Base-by-base conservation (phyloP, 2,888 invertebrate genomes). In the Monoplex corrugatus region DNA sequence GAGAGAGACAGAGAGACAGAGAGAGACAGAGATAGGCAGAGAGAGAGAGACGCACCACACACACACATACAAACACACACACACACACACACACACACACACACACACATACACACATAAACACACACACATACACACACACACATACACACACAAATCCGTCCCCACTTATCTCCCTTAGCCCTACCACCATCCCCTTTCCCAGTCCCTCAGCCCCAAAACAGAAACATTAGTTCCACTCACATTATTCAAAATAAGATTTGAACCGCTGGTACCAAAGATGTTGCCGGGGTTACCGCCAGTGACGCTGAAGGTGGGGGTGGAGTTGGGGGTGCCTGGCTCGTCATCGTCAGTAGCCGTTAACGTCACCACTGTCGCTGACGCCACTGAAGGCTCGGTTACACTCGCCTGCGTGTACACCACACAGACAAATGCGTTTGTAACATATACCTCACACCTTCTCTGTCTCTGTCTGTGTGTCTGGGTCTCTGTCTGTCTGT, bases 301-400 rank as follows among this genome's bases (percentile, higher is more conserved):
- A 0, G 68, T 86, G 10, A 89, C 82, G 35, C 86, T 63, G 80
- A 87, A 88, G 16, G 86, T 85, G 45, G 93, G 86, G 38, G 90
- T 91, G 72, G 92, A 92, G 83, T 89, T 90, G 13, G 92, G 87
- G 5, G 86, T 88, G 57, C 93, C 91, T 2, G 83, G 40, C 32
- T 89, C 88, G 87, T 94, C 94, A 13, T 68, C 89, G 87, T 94
- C 94, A 0, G 86, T 91, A 6, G 94, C 93, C 23, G 91, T 87
- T 0, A 94, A 89, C 32, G 85, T 90, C 19, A 91, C 78, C 10
- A 94, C 88, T 0, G 89, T 90, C 0, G 90, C 90, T 2, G 93
- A 94, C 16, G 93, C 88, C 40, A 89, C 87, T 5, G 89, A 86
- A 23, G 89, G 84, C 68, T 92, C 92, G 19, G 89, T 50, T 19